Evolutionary conservation across 2,797 vertebrate species (phyloP), one percentile per base, ranked within the genome.

Genomic region (Heterohyrax brucei): DNA sequence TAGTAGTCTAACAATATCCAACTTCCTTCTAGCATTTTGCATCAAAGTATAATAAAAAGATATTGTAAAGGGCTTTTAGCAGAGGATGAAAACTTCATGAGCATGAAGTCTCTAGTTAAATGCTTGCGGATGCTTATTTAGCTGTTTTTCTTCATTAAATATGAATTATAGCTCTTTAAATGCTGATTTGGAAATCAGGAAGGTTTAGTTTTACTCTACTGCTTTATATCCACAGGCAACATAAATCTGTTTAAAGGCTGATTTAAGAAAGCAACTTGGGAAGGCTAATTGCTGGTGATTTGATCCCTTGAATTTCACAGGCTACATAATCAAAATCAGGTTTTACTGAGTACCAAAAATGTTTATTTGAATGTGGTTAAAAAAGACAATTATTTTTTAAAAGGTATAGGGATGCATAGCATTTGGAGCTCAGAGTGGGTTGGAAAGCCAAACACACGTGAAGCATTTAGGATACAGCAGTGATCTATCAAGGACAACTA

Each of bases 111-210:
- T 87, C 89, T 93, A 95, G 91, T 97, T 98, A 97, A 98, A 98
- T 98, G 89, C 21, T 92, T 96, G n/a, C 84, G 61, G 75, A 97
- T 97, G 94, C 44, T 97, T 98, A 97, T 98, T 97, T 95, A 96
- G 93, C 89, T 94, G 92, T 98, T 98, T 98, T 97, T 98, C 94
- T 96, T 97, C 95, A 98, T 98, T 98, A 98, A 97, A 97, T 97
- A 97, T 97, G 95, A 98, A 98, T 98, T 98, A 97, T 80, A 97
- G 82, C 73, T 94, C 93, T 97, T 98, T 97, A 98, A 98, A 98
- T 94, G 12, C 95, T 96, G 87, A 94, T 97, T 96, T 98, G 79
- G 95, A 98, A 98, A 97, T 97, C 96, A 97, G 86, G 92, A 90
- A 72, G 46, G 70, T 84, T 98, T 98, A 96, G 85, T 97, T 98